A percentile compares a stretch with the other conserved stretches of the same genome.
Conservation (phyloP, 2,113 vertebrate genomes). For the Microcebus ravelobensis region DNA sequence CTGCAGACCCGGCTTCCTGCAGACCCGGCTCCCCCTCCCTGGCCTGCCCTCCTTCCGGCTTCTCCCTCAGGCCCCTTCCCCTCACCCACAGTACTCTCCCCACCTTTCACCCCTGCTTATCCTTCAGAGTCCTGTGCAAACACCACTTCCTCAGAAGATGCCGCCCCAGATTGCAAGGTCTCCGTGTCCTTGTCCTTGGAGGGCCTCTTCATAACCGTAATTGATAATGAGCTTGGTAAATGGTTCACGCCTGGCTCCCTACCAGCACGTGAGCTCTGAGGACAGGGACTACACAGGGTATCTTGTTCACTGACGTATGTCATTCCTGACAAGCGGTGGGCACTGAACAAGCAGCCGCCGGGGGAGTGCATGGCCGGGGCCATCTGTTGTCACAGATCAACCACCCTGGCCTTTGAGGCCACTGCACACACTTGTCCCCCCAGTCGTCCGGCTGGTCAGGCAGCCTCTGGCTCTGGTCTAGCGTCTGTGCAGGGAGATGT, state of each 20-base stretch:
- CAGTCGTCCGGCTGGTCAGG: background rate
- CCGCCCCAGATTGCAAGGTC: background rate
- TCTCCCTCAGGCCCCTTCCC: background rate
- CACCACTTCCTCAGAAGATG: background rate
- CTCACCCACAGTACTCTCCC: too few species aligned
- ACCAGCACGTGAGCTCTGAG: background rate
- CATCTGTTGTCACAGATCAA: background rate
- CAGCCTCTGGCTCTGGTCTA: background rate
- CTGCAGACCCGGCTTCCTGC: background rate
- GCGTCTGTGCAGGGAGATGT: too few species aligned
- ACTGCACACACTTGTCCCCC: too few species aligned
- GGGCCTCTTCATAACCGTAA: background rate
- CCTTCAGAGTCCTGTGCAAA: background rate
- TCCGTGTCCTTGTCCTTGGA: background rate
- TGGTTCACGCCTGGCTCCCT: background rate
- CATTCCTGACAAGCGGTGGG: background rate
- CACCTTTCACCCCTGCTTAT: background rate
- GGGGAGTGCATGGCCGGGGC: background rate
- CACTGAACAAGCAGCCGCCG: background rate
- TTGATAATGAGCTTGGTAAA: too few species aligned
- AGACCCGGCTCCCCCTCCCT: background rate
- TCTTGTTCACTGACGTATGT: background rate
- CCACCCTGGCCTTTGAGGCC: background rate
- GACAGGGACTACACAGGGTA: too few species aligned
- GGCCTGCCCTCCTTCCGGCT: too few species aligned